Base-by-base conservation (phyloP, 2,113 vertebrate genomes). In the Rhynchomys soricoides region DNA sequence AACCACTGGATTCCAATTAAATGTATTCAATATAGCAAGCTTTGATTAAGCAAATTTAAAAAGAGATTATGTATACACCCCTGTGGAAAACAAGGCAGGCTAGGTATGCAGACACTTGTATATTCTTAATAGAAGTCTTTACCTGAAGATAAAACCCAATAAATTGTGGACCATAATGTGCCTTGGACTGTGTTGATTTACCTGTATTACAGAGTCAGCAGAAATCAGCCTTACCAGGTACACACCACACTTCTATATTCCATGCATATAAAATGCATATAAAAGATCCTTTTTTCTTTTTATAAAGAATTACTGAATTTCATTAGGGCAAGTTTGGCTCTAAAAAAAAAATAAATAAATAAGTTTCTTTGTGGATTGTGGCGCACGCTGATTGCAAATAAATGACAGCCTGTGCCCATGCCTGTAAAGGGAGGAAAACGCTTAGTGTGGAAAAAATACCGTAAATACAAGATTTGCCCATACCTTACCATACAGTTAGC, bases 81-180 rank as follows among this genome's bases (percentile, higher is more conserved):
- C 97, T 97, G 94, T 98, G 97, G 97, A 98, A 98, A 99, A 98
- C 98, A 97, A 97, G 96, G 86, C 96, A 97, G 70, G 97, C 97
- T 97, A 97, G 97, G 96, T 98, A 96, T 86, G 31, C 95, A 91
- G 96, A 86, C 97, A 97, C 97, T 98, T 95, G 97, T 96, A 97
- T 96, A 95, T 94, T 98, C 95, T 98, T 98, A 98, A 98, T 98
- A 98, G 98, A 98, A 98, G 97, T 95, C 96, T 95, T 98, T 98
- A 98, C 98, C 98, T 98, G 97, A 97, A 98, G 98, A 98, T 98
- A 98, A 98, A 98, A 97, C 95, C 98, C 97, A 98, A 98, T 99
- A 98, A 99, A 99, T 92, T 95, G 92, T 64, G 74, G 94, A 92
- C 91, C 92, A 90, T 98, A 98, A 98, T 78, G 96, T 98, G 97